phyloP scores from a whole-genome alignment of 2,888 invertebrate species.

The Chaitophorus viminalis region DNA sequence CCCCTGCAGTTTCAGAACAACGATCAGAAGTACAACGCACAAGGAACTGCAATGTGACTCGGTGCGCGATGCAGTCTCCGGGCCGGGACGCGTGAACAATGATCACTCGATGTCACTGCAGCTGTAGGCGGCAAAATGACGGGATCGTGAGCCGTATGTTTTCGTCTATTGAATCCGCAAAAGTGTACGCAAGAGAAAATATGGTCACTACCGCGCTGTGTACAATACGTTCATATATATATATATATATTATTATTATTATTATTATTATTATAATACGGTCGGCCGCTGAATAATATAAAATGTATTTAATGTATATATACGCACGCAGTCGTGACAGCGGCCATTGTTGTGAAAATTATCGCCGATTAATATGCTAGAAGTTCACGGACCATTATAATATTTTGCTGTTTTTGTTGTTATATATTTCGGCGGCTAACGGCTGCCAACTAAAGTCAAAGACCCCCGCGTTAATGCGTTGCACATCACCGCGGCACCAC shows the following conservation, averaged over 20 bases:
- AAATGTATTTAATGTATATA: neutral
- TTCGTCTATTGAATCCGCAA: neutral
- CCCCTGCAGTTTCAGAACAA: too few species aligned
- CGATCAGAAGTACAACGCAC: neutral
- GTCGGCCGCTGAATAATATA: neutral
- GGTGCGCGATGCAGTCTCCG: neutral
- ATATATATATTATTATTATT: too few species aligned
- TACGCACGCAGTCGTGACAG: conserved; percentile 9
- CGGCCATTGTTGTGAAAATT: conserved; percentile 24
- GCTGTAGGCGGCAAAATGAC: neutral
- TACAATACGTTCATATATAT: too few species aligned
- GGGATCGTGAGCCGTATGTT: neutral
- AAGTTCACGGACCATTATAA: conserved; percentile 28
- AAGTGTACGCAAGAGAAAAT: neutral
- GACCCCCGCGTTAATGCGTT: neutral
- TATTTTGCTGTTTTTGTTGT: too few species aligned
- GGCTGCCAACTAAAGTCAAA: neutral
- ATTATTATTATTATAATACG: neutral
- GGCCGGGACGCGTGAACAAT: neutral
- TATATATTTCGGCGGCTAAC: neutral
- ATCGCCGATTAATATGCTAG: conserved; percentile 33
- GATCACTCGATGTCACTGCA: conserved; percentile 17
- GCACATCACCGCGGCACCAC: too few species aligned
- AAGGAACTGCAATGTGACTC: too few species aligned
- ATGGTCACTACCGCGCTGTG: neutral